Conservation (phyloP, 2,113 vertebrate species). For the Scolopax mira region DNA sequence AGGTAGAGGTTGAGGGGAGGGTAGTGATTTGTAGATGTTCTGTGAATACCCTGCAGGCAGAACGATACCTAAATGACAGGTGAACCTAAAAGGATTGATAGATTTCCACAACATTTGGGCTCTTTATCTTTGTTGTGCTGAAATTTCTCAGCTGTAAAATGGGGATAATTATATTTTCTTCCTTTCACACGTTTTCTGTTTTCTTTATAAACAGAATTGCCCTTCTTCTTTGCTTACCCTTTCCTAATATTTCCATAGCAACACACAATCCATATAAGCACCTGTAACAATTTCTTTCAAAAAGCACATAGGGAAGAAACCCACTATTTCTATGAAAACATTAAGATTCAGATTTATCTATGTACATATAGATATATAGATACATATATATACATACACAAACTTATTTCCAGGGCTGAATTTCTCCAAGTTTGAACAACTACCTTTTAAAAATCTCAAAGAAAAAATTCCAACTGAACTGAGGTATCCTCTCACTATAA, state of each 20-base stretch:
- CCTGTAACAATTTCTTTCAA: not conserved
- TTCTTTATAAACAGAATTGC: slow-evolving; percentile 5
- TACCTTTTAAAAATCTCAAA: not conserved
- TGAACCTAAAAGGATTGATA: not conserved
- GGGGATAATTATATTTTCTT: slow-evolving; percentile 13
- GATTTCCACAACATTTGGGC: not conserved
- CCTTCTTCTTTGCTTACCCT: not conserved
- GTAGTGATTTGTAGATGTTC: not conserved
- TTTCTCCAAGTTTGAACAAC: not conserved
- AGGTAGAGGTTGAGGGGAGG: not conserved
- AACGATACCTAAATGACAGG: not conserved
- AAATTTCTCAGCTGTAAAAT: slow-evolving; percentile 2
- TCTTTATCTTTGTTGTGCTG: not conserved
- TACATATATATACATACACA: not conserved
- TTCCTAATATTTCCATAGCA: slow-evolving; percentile 42
- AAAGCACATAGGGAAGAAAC: not conserved
- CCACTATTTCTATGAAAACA: not conserved
- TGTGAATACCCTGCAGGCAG: not conserved
- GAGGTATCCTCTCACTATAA: not conserved
- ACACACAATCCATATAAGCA: not conserved
- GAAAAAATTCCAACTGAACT: not conserved
- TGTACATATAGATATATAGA: too few relatives aligned
- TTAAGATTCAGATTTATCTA: not conserved
- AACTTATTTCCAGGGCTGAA: not conserved
- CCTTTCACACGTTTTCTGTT: not conserved